These are phyloP conservation scores for Drosophila triauraria DNA, from an alignment of 1,140 invertebrate genomes.

Conservation along the genomic window DNA sequence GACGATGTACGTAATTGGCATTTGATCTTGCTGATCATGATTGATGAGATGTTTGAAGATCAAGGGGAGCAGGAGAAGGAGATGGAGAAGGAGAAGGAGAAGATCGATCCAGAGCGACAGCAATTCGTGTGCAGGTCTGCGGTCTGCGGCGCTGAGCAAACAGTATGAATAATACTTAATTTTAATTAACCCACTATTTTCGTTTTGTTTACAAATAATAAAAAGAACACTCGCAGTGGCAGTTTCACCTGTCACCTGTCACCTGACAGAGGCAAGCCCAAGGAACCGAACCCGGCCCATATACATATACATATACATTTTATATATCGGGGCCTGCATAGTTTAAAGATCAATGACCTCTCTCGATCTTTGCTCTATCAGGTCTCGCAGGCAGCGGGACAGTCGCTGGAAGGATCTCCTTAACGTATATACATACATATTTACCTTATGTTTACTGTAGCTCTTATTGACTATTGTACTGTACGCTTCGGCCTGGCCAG, in stretches of 20 bases:
- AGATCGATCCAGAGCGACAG: constrained; percentile 45
- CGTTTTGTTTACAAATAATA: constrained; percentile 67
- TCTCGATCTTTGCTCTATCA: constrained; percentile 29
- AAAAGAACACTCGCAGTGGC: constrained; percentile 25
- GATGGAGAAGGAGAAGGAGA: constrained; percentile 16
- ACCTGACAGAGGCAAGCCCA: constrained; percentile 57
- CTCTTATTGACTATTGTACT: constrained; percentile 50
- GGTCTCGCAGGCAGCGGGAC: constrained; percentile 16
- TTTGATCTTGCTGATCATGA: constrained; percentile 31
- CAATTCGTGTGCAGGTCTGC: constrained; percentile 61
- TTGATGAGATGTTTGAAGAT: constrained; percentile 44
- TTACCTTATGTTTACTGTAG: constrained; percentile 48
- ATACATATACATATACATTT: not conserved
- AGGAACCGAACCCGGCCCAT: constrained; percentile 31
- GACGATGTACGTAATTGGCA: constrained; percentile 51
- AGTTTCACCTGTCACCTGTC: constrained; percentile 53
- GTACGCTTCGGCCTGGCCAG: constrained; percentile 60
- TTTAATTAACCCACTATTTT: constrained; percentile 79
- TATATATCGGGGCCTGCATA: constrained; percentile 22
- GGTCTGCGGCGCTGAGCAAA: constrained; percentile 77
- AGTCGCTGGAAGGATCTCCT: constrained; percentile 23
- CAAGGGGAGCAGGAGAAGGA: constrained; percentile 23
- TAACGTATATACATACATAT: constrained; percentile 28
- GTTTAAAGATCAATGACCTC: constrained; percentile 27
- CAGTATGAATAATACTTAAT: constrained; percentile 83